These are phyloP conservation scores for Peromyscus eremicus DNA, from an alignment of 2,797 vertebrate species.

Conservation along the genomic window DNA sequence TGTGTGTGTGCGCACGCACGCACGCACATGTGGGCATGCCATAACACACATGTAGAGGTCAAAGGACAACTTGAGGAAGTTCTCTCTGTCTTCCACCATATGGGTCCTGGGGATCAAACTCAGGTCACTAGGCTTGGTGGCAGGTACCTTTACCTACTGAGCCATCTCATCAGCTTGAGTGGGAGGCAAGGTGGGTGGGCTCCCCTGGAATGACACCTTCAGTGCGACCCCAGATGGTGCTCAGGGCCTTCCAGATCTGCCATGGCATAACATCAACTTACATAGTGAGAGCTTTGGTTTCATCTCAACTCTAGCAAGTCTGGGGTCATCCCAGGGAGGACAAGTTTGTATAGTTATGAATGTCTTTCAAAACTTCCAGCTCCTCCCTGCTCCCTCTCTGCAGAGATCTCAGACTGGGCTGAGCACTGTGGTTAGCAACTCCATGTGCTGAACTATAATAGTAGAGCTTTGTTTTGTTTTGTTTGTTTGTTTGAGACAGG, in stretches of 20 bases:
- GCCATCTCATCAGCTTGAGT: background rate
- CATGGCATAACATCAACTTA: background rate
- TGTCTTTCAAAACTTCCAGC: conserved; percentile 28
- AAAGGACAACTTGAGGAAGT: background rate
- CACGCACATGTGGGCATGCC: too few relatives aligned
- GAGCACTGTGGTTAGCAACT: background rate
- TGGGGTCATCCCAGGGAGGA: background rate
- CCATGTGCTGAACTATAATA: background rate
- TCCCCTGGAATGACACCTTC: background rate
- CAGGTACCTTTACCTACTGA: background rate
- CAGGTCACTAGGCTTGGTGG: background rate
- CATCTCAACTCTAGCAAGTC: background rate
- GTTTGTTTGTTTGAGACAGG: background rate
- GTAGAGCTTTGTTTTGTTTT: background rate
- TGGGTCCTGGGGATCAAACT: background rate
- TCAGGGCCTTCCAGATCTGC: background rate
- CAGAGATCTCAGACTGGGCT: background rate
- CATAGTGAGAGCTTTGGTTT: background rate
- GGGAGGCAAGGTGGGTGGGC: background rate
- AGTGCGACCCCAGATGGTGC: background rate
- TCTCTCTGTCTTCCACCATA: background rate
- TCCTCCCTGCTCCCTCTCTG: background rate
- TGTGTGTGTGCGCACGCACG: background rate
- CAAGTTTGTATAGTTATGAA: background rate
- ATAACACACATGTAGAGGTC: background rate